These are phyloP conservation scores for Apamea epomidion DNA, from an alignment of 2,888 invertebrate genomes.

Conservation along the genomic window DNA sequence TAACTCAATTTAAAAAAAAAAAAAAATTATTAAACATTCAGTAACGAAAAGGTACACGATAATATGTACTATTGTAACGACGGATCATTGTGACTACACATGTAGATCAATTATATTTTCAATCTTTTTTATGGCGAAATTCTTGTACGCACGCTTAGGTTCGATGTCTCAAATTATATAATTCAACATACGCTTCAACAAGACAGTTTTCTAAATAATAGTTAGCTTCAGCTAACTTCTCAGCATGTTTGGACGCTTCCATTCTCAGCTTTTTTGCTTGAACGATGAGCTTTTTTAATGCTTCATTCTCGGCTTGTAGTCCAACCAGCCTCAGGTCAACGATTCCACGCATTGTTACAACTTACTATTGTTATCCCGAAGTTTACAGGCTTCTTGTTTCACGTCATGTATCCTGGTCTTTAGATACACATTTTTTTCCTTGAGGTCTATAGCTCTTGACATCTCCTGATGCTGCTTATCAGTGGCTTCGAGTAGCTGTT, in stretches of 20 bases:
- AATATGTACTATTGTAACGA: constrained; percentile 9
- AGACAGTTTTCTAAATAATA: constrained; percentile 78
- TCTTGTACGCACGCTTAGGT: constrained; percentile 53
- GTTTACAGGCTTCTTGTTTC: constrained; percentile 69
- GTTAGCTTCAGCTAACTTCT: constrained; percentile 79
- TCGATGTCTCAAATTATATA: constrained; percentile 69
- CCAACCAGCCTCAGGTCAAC: constrained; percentile 66
- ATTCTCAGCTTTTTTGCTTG: constrained; percentile 74
- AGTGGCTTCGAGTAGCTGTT: constrained; percentile 74
- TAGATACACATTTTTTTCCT: constrained; percentile 76
- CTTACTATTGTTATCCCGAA: constrained; percentile 66
- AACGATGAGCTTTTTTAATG: constrained; percentile 72
- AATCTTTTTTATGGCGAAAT: constrained; percentile 19
- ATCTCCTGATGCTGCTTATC: constrained; percentile 86
- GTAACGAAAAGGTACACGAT: constrained; percentile 23
- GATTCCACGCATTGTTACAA: constrained; percentile 59
- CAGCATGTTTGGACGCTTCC: constrained; percentile 79
- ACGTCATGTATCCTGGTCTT: constrained; percentile 72
- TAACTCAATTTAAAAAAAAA: background rate
- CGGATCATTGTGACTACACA: constrained; percentile 31
- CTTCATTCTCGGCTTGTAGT: constrained; percentile 75
- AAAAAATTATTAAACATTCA: constrained; percentile 29
- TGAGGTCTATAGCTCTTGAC: constrained; percentile 84
- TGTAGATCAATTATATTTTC: background rate
- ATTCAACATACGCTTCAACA: constrained; percentile 71